Evolutionary conservation across 1,140 invertebrate genomes (phyloP).

Genomic region (Drosophila littoralis): DNA sequence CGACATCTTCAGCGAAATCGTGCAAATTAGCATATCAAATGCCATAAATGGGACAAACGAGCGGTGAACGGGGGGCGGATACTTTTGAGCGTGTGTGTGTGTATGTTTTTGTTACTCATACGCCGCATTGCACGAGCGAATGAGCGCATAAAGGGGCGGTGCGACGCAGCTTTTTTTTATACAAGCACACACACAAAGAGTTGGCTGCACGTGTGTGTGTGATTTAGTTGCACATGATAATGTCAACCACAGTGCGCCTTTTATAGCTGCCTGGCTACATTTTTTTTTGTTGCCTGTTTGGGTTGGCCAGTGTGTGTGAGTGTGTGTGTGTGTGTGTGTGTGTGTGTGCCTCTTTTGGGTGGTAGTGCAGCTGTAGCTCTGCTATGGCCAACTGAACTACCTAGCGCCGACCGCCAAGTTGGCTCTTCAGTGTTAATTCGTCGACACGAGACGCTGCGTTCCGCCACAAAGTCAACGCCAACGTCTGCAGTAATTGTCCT

Average conservation of each 20-base stretch:
- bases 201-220: slow-evolving; percentile 41
- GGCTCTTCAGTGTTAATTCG: slow-evolving; percentile 80
- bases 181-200: slow-evolving; percentile 17
- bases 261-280: slow-evolving; percentile 49
- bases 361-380: slow-evolving; percentile 69
- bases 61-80: slow-evolving; percentile 14
- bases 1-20: slow-evolving; percentile 52
- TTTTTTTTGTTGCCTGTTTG: slow-evolving; percentile 61
- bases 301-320: slow-evolving; percentile 46
- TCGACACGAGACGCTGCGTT: slow-evolving; percentile 79
- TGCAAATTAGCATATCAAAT: slow-evolving; percentile 83
- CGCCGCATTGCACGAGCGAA: slow-evolving; percentile 73
- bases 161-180: slow-evolving; percentile 42
- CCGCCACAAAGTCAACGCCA: slow-evolving; percentile 49
- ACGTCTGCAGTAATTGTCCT: slow-evolving; percentile 43
- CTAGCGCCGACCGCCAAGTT: slow-evolving; percentile 64
- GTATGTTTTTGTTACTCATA: slow-evolving; percentile 72
- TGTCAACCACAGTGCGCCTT: slow-evolving; percentile 76
- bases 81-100: slow-evolving; percentile 19
- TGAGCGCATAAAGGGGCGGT: slow-evolving; percentile 75
- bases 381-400: slow-evolving; percentile 51
- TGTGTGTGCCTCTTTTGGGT: slow-evolving; percentile 46
- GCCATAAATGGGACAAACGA: slow-evolving; percentile 63
- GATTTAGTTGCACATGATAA: slow-evolving; percentile 79
- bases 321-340: slow-evolving; percentile 21